Percentiles rank a stretch among this genome's conserved stretches.
Evolutionary conservation across 37 sponge, comb jelly and placozoan species (phyloP).

Genomic region (Chondrilla cf. caribensis): DNA sequence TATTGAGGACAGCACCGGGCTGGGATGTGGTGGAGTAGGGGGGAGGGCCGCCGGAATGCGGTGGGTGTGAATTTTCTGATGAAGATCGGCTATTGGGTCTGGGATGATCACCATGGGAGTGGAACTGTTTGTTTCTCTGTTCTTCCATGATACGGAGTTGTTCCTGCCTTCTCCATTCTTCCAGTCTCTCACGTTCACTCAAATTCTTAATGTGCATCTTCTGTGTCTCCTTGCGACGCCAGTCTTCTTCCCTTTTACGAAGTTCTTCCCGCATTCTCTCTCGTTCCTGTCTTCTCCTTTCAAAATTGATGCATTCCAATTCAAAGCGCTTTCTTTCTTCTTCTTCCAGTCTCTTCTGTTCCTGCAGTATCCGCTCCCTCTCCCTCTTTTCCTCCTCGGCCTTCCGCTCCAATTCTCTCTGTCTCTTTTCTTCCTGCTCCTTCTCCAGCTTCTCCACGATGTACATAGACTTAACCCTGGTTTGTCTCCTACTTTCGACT

Average conservation of each 20-base stretch:
- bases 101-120: not conserved
- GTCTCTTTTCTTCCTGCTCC: conserved; percentile 9
- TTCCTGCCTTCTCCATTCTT: not conserved
- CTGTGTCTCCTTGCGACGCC: not conserved
- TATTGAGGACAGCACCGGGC: not conserved
- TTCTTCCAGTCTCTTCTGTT: conserved; percentile 11
- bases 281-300: not conserved
- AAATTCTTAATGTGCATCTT: not conserved
- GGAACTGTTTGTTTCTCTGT: conserved; percentile 1
- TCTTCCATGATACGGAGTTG: not conserved
- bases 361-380: not conserved
- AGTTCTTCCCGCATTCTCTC: conserved; percentile 5
- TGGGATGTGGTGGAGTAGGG: not conserved
- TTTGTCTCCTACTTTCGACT: conserved; percentile 16
- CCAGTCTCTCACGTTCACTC: not conserved
- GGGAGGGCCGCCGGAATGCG: not conserved
- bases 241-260: not conserved
- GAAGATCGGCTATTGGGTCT: conserved; percentile 7
- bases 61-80: conserved; percentile 17
- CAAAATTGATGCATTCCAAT: not conserved
- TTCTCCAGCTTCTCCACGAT: conserved; percentile 42
- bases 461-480: conserved; percentile 17
- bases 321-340: conserved; percentile 17
- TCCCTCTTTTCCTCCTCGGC: conserved; percentile 13
- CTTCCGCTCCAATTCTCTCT: not conserved